These are phyloP conservation scores for Drosophila nannoptera DNA, from an alignment of 1,140 invertebrate species.

Conservation along the genomic window DNA sequence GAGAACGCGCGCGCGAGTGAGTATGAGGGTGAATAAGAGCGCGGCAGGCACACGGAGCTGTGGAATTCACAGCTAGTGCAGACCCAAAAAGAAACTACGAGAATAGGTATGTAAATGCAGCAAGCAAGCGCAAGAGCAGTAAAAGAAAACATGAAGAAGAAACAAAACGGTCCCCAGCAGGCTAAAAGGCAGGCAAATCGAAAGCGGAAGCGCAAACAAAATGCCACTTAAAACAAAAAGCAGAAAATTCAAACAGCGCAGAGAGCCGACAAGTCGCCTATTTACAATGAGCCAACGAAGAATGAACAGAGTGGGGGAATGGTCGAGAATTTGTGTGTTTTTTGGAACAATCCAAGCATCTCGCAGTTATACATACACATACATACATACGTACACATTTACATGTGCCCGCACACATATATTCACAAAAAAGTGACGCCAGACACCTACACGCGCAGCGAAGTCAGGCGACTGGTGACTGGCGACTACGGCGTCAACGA, in stretches of 20 bases:
- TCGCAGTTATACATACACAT: constrained; percentile 21
- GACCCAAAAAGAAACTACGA: not conserved
- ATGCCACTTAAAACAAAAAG: constrained; percentile 62
- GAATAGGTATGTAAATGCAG: constrained; percentile 11
- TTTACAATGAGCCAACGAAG: constrained; percentile 18
- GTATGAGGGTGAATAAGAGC: not conserved
- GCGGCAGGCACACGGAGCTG: too few relatives aligned
- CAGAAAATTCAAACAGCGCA: constrained; percentile 20
- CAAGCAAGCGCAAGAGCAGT: not conserved
- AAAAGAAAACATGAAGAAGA: constrained; percentile 10
- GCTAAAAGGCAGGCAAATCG: constrained; percentile 33
- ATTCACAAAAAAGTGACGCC: not conserved
- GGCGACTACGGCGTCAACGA: constrained; percentile 1
- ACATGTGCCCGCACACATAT: too few relatives aligned
- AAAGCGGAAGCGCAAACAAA: constrained; percentile 70
- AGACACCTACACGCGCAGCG: constrained; percentile 31
- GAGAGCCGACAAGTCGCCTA: constrained; percentile 29
- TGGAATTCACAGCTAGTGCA: constrained; percentile 8
- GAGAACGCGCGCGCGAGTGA: not conserved
- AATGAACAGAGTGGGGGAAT: not conserved
- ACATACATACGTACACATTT: not conserved
- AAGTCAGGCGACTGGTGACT: not conserved
- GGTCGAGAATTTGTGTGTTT: constrained; percentile 53
- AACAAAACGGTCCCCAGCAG: constrained; percentile 20
- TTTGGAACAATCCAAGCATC: constrained; percentile 76